Conservation (phyloP, 2,113 vertebrate species). For the Columba janthina region DNA sequence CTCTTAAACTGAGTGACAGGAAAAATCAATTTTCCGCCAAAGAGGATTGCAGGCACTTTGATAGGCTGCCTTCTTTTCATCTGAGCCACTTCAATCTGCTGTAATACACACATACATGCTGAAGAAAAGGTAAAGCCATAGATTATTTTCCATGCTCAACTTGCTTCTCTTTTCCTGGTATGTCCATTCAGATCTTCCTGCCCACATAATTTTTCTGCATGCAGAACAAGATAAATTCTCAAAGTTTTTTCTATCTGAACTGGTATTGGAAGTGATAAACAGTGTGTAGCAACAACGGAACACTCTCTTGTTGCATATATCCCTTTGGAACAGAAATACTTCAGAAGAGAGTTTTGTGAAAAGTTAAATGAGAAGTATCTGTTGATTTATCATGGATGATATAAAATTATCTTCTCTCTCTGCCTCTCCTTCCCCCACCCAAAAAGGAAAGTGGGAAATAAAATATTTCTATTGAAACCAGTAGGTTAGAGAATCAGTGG, state of each 20-base stretch:
- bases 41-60: neutral
- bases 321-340: neutral
- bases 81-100: neutral
- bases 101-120: neutral
- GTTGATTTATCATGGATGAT: neutral
- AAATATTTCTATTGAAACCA: neutral
- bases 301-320: neutral
- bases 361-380: neutral
- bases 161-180: neutral
- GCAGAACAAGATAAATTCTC: neutral
- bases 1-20: neutral
- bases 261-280: neutral
- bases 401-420: neutral
- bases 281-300: neutral
- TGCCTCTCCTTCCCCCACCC: fast-evolving
- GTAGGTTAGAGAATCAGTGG: neutral
- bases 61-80: neutral
- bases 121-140: neutral
- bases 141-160: neutral
- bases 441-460: neutral
- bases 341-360: neutral
- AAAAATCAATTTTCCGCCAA: conserved; percentile 20
- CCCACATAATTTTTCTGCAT: neutral
- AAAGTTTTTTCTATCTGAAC: neutral
- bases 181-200: neutral